Evolutionary conservation across 1,140 invertebrate species (phyloP), one percentile per base, ranked within the genome.

Genomic region (Solenopsis invicta): DNA sequence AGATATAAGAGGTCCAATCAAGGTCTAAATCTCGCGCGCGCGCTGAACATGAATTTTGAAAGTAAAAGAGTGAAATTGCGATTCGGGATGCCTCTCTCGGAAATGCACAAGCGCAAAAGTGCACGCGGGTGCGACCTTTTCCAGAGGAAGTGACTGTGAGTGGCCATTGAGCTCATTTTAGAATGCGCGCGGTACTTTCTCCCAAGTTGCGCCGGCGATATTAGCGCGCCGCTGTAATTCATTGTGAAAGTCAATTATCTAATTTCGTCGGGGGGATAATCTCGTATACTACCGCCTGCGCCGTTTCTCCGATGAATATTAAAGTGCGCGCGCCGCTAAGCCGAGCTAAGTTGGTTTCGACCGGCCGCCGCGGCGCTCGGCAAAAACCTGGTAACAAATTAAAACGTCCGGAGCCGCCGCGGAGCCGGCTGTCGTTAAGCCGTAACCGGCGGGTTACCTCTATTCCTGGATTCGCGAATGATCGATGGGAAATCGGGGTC

Each of bases 231-330:
- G 16, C 8, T 6, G 66, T 90, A 89, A 90, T 89, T 90, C 45
- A 64, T 74, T 67, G 88, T 90, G 89, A 90, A 90, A 90, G 88
- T 89, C 89, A 89, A 90, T 90, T 89, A 89, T 90, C 77, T 87
- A 87, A 90, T 89, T 90, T 85, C 72, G 81, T 72, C 69, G n/a
- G 71, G 48, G 71, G 37, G 66, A 87, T 54, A 75, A 62, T 74
- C 56, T 82, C 5, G 9, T 24, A 18, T n/a, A 18, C 41, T n/a
- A 18, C 41, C 8, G 10, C 18, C n/a, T 4, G 21, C 41, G 10
- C 21, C 18, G 41, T 84, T 84, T 84, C 69, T 74, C 69, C 41
- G 45, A 34, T n/a, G 41, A 61, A 61, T 59, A 59, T 74, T 48
- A 59, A 82, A 67, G 13, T 8, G 41, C 12, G 29, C 10, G 24